A percentile compares a stretch with the other conserved stretches of the same genome.
Conservation (phyloP, 2,113 vertebrate species). For the Notarius lentiginosus region DNA sequence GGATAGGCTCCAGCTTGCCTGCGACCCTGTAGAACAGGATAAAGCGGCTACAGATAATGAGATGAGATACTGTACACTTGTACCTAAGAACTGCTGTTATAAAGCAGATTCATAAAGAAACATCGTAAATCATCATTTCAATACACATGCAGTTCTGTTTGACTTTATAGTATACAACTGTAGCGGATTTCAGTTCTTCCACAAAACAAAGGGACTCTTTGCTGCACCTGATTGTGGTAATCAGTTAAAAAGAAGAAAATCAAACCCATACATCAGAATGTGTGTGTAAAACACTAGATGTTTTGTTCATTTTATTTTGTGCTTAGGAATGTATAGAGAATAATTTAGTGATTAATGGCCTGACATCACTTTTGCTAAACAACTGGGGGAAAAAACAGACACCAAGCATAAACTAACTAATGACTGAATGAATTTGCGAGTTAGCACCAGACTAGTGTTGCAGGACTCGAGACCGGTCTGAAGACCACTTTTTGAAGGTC, state of each 20-base stretch:
- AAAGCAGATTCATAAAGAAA: background rate
- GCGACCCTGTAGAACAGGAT: no score
- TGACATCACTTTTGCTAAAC: background rate
- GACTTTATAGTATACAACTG: background rate
- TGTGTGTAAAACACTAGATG: background rate
- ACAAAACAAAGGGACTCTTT: background rate
- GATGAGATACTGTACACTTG: background rate
- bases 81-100: background rate
- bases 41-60: no score
- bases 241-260: background rate
- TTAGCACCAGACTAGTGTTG: background rate
- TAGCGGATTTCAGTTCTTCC: background rate
- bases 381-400: background rate
- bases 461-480: no score
- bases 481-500: no score
- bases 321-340: background rate
- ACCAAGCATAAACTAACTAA: background rate
- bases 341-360: background rate
- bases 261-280: background rate
- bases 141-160: background rate
- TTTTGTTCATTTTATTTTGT: background rate
- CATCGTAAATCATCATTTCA: background rate
- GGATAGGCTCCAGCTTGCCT: no score
- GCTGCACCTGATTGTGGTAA: background rate
- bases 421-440: background rate